Conservation (phyloP, 2,888 invertebrate species). For the Agrotis segetum region DNA sequence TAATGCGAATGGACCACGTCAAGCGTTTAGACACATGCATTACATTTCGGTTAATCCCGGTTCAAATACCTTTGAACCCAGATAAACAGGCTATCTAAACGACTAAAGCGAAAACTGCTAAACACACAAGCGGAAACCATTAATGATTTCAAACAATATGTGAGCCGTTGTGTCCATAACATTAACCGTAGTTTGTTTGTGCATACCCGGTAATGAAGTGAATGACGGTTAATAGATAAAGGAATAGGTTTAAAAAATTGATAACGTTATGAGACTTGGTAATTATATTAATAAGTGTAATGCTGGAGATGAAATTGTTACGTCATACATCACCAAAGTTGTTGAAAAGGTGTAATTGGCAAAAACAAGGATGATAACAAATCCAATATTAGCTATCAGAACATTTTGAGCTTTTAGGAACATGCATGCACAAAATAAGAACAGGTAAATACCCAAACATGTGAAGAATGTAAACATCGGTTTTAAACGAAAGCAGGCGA, state of each 20-base stretch:
- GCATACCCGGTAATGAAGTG: constrained; percentile 14
- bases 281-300: neutral
- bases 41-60: neutral
- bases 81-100: constrained; percentile 43
- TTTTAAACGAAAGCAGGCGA: constrained; percentile 12
- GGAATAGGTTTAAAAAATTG: neutral
- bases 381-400: neutral
- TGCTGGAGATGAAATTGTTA: neutral
- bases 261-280: neutral
- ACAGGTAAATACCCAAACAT: neutral
- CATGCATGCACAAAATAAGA: neutral
- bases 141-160: constrained; percentile 69
- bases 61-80: constrained; percentile 46
- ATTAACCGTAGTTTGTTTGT: constrained; percentile 56
- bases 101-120: constrained; percentile 57
- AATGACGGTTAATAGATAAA: neutral
- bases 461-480: neutral
- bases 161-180: constrained; percentile 62
- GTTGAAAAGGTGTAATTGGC: neutral
- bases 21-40: constrained; percentile 10
- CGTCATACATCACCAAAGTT: neutral
- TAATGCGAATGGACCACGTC: constrained; percentile 13
- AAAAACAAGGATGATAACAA: neutral
- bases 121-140: constrained; percentile 66
- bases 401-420: neutral